These are phyloP conservation scores for Cariama cristata DNA, from an alignment of 2,113 vertebrate species.

Conservation along the genomic window DNA sequence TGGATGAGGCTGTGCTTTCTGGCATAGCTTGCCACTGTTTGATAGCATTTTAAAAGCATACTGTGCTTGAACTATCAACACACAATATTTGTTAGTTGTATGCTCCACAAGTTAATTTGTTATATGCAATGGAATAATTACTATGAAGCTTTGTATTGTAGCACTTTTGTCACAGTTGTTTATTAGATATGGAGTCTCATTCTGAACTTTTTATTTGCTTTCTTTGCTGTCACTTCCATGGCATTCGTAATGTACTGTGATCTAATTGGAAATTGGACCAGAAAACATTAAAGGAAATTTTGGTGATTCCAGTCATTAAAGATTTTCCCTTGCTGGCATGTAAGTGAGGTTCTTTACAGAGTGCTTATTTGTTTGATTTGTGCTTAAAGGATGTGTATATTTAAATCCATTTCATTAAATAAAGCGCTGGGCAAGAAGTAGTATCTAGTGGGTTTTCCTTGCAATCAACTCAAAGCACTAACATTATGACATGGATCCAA, in stretches of 20 bases:
- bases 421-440: not conserved
- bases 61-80: conserved; percentile 38
- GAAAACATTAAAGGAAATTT: not conserved
- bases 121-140: conserved; percentile 13
- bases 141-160: not conserved
- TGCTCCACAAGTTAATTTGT: conserved; percentile 13
- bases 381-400: not conserved
- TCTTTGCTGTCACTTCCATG: not conserved
- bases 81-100: conserved; percentile 32
- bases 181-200: not conserved
- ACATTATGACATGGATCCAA: not conserved
- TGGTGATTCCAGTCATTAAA: not conserved
- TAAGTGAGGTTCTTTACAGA: not conserved
- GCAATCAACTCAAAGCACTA: not conserved
- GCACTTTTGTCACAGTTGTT: not conserved
- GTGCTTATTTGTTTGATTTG: not conserved
- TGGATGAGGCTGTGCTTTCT: conserved; percentile 9
- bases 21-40: not conserved
- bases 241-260: not conserved
- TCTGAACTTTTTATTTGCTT: conserved; percentile 28
- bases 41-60: conserved; percentile 34
- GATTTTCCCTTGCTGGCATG: not conserved
- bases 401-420: not conserved
- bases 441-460: not conserved
- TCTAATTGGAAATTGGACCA: not conserved